Evolutionary conservation across 2,797 vertebrate genomes (phyloP), one percentile per base, ranked within the genome.

Genomic region (Phalloptychus januarius): DNA sequence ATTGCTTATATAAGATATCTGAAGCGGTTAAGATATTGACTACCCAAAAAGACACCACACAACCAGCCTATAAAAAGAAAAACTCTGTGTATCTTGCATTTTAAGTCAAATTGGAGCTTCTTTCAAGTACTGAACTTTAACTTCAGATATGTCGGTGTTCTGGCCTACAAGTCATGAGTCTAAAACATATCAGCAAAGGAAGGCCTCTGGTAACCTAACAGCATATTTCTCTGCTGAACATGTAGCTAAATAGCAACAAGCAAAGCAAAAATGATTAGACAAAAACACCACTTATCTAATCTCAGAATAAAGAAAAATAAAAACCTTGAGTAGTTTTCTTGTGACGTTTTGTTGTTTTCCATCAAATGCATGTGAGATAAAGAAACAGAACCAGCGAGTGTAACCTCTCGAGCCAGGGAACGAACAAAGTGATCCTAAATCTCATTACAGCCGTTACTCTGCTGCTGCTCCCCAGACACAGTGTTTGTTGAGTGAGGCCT

Each of bases 401-500:
- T n/a, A n/a, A n/a, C n/a, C n/a, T n/a, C n/a, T n/a, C n/a, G n/a
- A 75, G 74, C 16, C 3, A 48, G 11, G 42, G 28, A 77, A 61
- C 58, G 77, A 81, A 50, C 74, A 78, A 83, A 79, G 79, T 74
- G 61, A 86, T 81, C 44, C 78, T 45, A 86, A 84, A 76, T 85
- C 69, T 63, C 85, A 78, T 84, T 83, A 85, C 85, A 83, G 84
- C 83, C 74, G 54, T 84, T 83, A 79, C 80, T 79, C 73, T 70
- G 40, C 1, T 36, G 82, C 82, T 61, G 74, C 79, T 90, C 86
- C 80, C 81, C 31, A 44, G 82, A 88, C 85, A 77, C 73, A 28
- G 65, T 79, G 77, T 86, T 87, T 80, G 85, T 82, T 61, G 85
- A 83, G 85, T 84, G 82, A 86, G 88, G 85, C 86, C 77, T 89